These are phyloP conservation scores for Monochamus alternatus DNA, from an alignment of 2,888 invertebrate species.

Conservation along the genomic window DNA sequence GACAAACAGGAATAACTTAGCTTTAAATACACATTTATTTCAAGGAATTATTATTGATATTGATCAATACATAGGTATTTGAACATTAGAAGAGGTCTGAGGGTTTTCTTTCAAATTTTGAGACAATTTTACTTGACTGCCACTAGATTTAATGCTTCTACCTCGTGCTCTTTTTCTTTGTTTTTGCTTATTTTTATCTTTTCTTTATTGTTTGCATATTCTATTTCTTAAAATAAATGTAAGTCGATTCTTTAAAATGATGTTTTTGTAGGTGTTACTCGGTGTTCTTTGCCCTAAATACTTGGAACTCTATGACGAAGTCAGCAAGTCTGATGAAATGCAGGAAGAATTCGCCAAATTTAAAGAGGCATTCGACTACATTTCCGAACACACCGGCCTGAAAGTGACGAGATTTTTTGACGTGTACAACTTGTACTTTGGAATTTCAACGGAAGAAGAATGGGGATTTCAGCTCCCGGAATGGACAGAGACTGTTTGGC, in stretches of 20 bases:
- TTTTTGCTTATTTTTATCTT: too few relatives aligned
- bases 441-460: conserved; percentile 76
- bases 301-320: conserved; percentile 51
- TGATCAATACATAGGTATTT: too few relatives aligned
- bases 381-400: conserved; percentile 72
- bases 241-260: too few relatives aligned
- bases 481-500: conserved; percentile 68
- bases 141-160: too few relatives aligned
- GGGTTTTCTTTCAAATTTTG: too few relatives aligned
- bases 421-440: conserved; percentile 76
- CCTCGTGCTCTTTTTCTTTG: too few relatives aligned
- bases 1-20: too few relatives aligned
- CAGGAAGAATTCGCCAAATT: conserved; percentile 69
- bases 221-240: background rate
- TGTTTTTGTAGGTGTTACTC: conserved; percentile 46
- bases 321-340: conserved; percentile 65
- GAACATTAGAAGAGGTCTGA: too few relatives aligned
- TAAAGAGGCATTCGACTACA: conserved; percentile 70
- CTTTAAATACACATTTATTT: too few relatives aligned
- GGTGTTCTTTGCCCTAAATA: conserved; percentile 56
- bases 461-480: conserved; percentile 66
- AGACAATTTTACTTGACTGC: too few relatives aligned
- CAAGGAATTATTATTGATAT: too few relatives aligned
- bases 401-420: conserved; percentile 73
- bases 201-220: too few relatives aligned